These are phyloP conservation scores for Anolis sagrei DNA, from an alignment of 2,113 vertebrate species.

Conservation along the genomic window DNA sequence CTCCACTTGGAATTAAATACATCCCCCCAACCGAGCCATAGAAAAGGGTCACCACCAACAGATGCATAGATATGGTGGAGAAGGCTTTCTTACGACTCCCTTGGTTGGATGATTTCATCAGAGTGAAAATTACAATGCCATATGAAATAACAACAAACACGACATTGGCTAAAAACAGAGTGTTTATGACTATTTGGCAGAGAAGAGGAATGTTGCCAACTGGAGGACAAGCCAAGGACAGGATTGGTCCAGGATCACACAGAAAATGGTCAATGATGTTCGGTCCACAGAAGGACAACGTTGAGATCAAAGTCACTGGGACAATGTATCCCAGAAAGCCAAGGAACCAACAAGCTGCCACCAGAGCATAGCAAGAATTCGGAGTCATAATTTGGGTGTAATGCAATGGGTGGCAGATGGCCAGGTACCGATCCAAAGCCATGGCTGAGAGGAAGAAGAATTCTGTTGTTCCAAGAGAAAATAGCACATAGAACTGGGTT, in stretches of 20 bases:
- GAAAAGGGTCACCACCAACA: background rate
- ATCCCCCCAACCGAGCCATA: background rate
- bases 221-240: background rate
- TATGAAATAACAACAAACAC: background rate
- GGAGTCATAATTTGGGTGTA: background rate
- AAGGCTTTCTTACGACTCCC: background rate
- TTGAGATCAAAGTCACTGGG: background rate
- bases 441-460: slow-evolving; percentile 23
- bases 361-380: background rate
- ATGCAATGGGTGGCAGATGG: slow-evolving; percentile 5
- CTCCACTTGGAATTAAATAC: slow-evolving; percentile 23
- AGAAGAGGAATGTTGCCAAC: background rate
- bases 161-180: background rate
- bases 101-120: background rate
- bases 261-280: slow-evolving; percentile 22
- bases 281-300: background rate
- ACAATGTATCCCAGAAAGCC: background rate
- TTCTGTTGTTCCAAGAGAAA: slow-evolving; percentile 15
- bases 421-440: slow-evolving; percentile 18
- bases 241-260: slow-evolving; percentile 2
- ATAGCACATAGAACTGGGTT: slow-evolving; percentile 1
- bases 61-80: background rate
- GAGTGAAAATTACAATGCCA: background rate
- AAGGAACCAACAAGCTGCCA: background rate
- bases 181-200: background rate